phyloP scores from a whole-genome alignment of 1,140 invertebrate genomes.

The Macrobrachium nipponense region DNA sequence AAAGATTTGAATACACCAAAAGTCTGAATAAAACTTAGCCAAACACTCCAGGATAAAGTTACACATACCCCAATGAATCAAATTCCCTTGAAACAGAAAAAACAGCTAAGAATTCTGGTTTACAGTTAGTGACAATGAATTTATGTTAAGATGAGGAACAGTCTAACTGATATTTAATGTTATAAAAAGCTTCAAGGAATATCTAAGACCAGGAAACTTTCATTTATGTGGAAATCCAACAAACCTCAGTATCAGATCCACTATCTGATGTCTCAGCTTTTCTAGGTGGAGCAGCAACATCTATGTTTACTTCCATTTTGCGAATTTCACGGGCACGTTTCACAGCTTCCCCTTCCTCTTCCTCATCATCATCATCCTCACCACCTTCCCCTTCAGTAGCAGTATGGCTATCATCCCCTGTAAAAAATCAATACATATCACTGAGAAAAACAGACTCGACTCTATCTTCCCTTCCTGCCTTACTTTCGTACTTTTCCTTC shows the following conservation, averaged over 20 bases:
- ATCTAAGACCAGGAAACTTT: background rate
- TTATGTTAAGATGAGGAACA: too few relatives aligned
- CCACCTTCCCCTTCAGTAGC: slow-evolving; percentile 78
- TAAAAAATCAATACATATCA: slow-evolving; percentile 40
- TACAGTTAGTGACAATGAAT: too few relatives aligned
- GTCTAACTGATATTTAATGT: too few relatives aligned
- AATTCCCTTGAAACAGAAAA: too few relatives aligned
- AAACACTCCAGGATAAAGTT: too few relatives aligned
- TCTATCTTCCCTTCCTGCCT: too few relatives aligned
- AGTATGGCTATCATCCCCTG: slow-evolving; percentile 79
- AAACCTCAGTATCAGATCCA: slow-evolving; percentile 82
- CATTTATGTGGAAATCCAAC: slow-evolving; percentile 45
- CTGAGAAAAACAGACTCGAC: slow-evolving; percentile 8
- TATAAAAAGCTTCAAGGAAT: too few relatives aligned
- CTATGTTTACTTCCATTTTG: slow-evolving; percentile 77
- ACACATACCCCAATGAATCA: too few relatives aligned
- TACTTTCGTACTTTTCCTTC: background rate
- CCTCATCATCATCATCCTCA: slow-evolving; percentile 59
- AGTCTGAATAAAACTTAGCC: too few relatives aligned
- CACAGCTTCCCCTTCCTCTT: slow-evolving; percentile 71
- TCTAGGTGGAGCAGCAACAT: slow-evolving; percentile 74
- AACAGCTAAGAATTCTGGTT: too few relatives aligned
- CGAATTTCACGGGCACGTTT: slow-evolving; percentile 75
- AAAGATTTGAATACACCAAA: too few relatives aligned
- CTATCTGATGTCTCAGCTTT: slow-evolving; percentile 71